Conservation (phyloP, 2,113 vertebrate genomes). For the Stomatorhinus ivindoensis region DNA sequence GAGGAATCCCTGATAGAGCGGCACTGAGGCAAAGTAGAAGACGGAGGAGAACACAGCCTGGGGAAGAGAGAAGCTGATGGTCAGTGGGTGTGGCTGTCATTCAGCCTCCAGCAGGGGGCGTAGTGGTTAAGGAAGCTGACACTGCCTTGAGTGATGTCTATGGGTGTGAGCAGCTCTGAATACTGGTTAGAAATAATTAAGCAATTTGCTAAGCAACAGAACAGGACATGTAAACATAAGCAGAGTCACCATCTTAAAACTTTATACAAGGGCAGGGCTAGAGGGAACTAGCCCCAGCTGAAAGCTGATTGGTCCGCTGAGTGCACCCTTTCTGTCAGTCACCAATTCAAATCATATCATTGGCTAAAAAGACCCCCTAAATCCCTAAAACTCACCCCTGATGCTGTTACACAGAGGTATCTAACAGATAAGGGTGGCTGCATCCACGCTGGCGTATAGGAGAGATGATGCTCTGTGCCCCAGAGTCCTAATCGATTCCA, state of each 20-base stretch:
- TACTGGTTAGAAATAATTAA: background rate
- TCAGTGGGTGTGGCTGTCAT: background rate
- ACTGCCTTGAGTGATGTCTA: background rate
- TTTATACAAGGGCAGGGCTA: background rate
- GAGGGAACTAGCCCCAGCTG: background rate
- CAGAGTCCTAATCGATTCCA: background rate
- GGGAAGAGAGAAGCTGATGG: slow-evolving; percentile 9
- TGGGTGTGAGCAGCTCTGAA: background rate
- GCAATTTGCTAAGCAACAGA: background rate
- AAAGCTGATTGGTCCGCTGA: background rate
- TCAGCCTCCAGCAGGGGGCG: background rate
- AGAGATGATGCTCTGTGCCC: background rate
- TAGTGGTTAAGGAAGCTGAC: background rate
- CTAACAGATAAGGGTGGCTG: background rate
- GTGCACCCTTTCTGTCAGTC: background rate
- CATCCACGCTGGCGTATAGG: background rate
- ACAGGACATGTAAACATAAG: background rate
- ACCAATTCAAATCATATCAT: background rate
- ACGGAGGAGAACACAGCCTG: slow-evolving; percentile 94
- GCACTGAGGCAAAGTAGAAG: slow-evolving; percentile 93
- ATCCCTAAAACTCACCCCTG: background rate
- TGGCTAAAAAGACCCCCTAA: background rate
- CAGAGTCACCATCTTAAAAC: background rate
- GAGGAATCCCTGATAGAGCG: slow-evolving; percentile 95
- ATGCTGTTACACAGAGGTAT: background rate